phyloP scores from a whole-genome alignment of 2,888 invertebrate genomes.

The Camponotus fellah region DNA sequence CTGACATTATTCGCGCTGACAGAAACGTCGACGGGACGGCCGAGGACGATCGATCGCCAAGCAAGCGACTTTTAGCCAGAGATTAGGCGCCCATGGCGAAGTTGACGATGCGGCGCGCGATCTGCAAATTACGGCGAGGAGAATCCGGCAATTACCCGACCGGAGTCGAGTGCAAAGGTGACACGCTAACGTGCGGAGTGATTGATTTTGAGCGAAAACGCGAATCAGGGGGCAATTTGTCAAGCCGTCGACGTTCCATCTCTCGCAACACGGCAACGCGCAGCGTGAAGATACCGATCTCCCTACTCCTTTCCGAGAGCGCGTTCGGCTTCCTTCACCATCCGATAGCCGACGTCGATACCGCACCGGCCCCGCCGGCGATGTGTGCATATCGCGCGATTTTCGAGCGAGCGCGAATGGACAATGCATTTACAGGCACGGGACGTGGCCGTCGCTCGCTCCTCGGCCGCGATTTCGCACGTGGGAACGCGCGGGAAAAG shows the following conservation, averaged over 20 bases:
- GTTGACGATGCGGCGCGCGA: constrained; percentile 32
- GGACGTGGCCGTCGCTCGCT: constrained; percentile 57
- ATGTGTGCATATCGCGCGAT: constrained; percentile 39
- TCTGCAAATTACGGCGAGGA: constrained; percentile 66
- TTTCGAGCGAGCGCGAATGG: constrained; percentile 56
- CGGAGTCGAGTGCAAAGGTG: constrained; percentile 75
- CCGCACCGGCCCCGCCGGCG: constrained; percentile 38
- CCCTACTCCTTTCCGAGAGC: constrained; percentile 60
- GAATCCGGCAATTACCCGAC: constrained; percentile 73
- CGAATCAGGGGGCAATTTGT: constrained; percentile 85
- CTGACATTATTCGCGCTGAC: neutral
- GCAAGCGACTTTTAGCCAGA: constrained; percentile 10
- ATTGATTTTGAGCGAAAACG: constrained; percentile 85
- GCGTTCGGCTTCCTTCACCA: constrained; percentile 14
- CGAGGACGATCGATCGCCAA: constrained; percentile 11
- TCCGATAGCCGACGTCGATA: constrained; percentile 53
- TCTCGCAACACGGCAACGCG: constrained; percentile 72
- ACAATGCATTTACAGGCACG: constrained; percentile 59
- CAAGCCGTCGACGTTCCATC: constrained; percentile 84
- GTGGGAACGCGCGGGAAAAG: constrained; percentile 73
- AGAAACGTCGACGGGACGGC: neutral
- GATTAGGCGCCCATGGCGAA: constrained; percentile 24
- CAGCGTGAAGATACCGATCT: constrained; percentile 77
- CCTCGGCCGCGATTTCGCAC: constrained; percentile 68
- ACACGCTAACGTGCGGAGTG: constrained; percentile 78